A percentile compares a stretch with the other conserved stretches of the same genome.
phyloP scores from a whole-genome alignment of 2,888 invertebrate genomes.

The Brenthis hecate region DNA sequence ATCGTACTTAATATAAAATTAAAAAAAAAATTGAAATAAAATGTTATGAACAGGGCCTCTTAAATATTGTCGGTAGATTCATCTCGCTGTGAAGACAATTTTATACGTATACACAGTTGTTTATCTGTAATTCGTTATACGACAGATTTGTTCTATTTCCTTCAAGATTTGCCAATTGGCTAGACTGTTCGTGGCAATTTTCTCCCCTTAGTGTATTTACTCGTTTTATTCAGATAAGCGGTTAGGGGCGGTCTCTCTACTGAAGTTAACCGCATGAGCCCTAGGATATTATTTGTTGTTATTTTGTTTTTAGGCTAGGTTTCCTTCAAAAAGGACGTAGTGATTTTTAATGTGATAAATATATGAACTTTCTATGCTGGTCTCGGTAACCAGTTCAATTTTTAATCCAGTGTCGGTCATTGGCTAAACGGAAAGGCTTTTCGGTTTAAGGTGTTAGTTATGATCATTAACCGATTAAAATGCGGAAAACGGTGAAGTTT shows the following conservation, averaged over 20 bases:
- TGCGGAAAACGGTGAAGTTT: too few relatives aligned
- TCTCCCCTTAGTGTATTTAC: conserved; percentile 29
- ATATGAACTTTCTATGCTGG: not conserved
- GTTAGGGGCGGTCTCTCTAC: conserved; percentile 21
- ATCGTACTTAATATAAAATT: too few relatives aligned
- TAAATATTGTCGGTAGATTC: not conserved
- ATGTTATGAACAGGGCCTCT: too few relatives aligned
- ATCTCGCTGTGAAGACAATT: not conserved
- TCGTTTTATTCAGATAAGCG: conserved; percentile 33
- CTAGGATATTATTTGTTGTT: conserved; percentile 7
- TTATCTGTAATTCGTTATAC: conserved; percentile 21
- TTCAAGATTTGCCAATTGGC: conserved; percentile 37
- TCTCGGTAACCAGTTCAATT: too few relatives aligned
- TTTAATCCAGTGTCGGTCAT: too few relatives aligned
- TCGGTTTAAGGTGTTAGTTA: too few relatives aligned
- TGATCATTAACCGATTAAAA: too few relatives aligned
- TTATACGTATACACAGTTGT: not conserved
- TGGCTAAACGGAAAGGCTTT: too few relatives aligned
- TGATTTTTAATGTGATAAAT: not conserved
- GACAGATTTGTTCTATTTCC: conserved; percentile 37
- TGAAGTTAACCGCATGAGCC: conserved; percentile 17
- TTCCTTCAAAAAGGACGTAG: too few relatives aligned
- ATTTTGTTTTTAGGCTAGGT: not conserved
- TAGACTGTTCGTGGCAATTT: conserved; percentile 36
- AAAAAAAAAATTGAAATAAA: not conserved